A percentile compares a stretch with the other conserved stretches of the same genome.
These are phyloP conservation scores for Bubo bubo DNA, from an alignment of 2,113 vertebrate genomes.

Conservation along the genomic window DNA sequence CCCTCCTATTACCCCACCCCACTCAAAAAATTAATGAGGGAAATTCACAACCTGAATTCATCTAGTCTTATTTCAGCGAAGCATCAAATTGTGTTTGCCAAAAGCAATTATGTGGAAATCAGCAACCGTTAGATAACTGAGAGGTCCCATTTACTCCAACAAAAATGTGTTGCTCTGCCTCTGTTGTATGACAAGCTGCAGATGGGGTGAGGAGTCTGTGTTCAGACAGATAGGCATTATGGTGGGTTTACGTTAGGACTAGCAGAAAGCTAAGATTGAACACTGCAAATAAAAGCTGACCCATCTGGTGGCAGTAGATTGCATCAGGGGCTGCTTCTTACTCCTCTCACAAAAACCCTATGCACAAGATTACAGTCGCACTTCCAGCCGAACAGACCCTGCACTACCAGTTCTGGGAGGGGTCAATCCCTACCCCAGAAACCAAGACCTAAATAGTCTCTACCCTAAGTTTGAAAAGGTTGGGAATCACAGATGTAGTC, in stretches of 20 bases:
- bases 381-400: background rate
- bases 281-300: background rate
- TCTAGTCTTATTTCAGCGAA: background rate
- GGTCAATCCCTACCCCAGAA: background rate
- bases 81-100: background rate
- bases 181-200: background rate
- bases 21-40: background rate
- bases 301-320: background rate
- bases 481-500: background rate
- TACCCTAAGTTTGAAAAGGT: background rate
- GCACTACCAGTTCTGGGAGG: background rate
- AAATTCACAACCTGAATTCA: background rate
- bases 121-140: background rate
- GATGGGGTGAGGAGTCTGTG: background rate
- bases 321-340: background rate
- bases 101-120: background rate
- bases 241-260: background rate
- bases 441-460: background rate
- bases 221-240: background rate
- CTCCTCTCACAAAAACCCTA: background rate
- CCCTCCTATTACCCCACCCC: background rate
- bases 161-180: background rate
- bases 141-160: background rate
- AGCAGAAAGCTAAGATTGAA: background rate
- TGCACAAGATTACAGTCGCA: background rate